Evolutionary conservation across 2,888 invertebrate species (phyloP), one percentile per base, ranked within the genome.

Genomic region (Ptycholaimellus sp.): DNA sequence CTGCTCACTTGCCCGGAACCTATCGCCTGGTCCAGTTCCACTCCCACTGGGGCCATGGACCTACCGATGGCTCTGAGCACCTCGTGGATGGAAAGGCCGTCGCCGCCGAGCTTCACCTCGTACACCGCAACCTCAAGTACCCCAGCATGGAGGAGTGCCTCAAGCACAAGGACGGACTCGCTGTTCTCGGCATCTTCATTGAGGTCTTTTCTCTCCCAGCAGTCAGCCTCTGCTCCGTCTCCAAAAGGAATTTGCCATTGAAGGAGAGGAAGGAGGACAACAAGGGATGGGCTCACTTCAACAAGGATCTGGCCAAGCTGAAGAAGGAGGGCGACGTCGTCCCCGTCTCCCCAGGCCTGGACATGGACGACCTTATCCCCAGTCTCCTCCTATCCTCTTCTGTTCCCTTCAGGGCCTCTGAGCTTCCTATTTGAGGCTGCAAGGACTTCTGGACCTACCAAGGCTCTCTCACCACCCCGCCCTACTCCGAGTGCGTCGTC

Each of bases 401-500:
- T n/a, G n/a, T n/a, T n/a, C n/a, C n/a, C n/a, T n/a, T n/a, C n/a
- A n/a, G n/a, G n/a, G n/a, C n/a, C n/a, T n/a, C n/a, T n/a, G n/a
- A n/a, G n/a, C n/a, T n/a, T n/a, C n/a, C n/a, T n/a, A n/a, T n/a
- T n/a, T n/a, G n/a, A n/a, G n/a, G n/a, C n/a, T n/a, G n/a, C 7
- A 13, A 4, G 11, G 14, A 54, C 34, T 54, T 45, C 42, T 54
- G 54, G 54, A 49, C 48, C 2, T 54, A 54, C 40, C 42, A 48
- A 13, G 54, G 54, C 2, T 54, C 53, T 1, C 40, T 54, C 20
- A 54, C 54, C 13, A 45, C 49, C 2, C 53, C 53, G 13, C 53
- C 53, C 2, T 53, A 50, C 41, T 43, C 37, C 16, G 53, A 54
- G 36, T 45, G 49, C 31, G 53, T 52, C 20, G 45, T 46, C n/a